Evolutionary conservation across 2,888 invertebrate species (phyloP).

Genomic region (Stenoptilia bipunctidactyla): DNA sequence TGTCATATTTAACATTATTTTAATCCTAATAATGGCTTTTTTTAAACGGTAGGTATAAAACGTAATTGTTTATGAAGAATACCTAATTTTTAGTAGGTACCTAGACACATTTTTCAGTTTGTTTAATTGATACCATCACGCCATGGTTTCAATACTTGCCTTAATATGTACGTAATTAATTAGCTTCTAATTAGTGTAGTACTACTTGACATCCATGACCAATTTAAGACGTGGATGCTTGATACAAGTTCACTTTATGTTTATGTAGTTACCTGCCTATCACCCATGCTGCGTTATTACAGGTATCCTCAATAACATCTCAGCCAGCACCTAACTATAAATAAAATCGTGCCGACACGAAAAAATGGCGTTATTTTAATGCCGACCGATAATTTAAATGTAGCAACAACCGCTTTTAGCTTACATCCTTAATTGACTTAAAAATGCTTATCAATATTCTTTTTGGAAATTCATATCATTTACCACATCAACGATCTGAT

Average conservation of each 20-base stretch:
- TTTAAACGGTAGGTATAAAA: too few species aligned
- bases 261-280: constrained; percentile 20
- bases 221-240: constrained; percentile 1
- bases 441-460: constrained; percentile 68
- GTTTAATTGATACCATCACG: too few species aligned
- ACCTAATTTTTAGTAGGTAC: too few species aligned
- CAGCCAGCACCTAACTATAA: constrained; percentile 40
- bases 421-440: constrained; percentile 72
- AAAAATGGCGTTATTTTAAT: constrained; percentile 71
- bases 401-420: constrained; percentile 72
- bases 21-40: too few species aligned
- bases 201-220: too few species aligned
- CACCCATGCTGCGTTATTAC: constrained; percentile 47
- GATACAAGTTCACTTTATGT: constrained; percentile 23
- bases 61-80: too few species aligned
- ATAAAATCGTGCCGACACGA: constrained; percentile 67
- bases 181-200: too few species aligned
- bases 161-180: too few species aligned
- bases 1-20: too few species aligned
- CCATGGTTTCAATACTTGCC: too few species aligned
- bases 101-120: too few species aligned
- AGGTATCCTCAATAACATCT: constrained; percentile 44
- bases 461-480: constrained; percentile 21
- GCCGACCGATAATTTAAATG: constrained; percentile 71
- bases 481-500: too few species aligned